phyloP scores from a whole-genome alignment of 2,113 vertebrate genomes.

The Entomyzon cyanotis region DNA sequence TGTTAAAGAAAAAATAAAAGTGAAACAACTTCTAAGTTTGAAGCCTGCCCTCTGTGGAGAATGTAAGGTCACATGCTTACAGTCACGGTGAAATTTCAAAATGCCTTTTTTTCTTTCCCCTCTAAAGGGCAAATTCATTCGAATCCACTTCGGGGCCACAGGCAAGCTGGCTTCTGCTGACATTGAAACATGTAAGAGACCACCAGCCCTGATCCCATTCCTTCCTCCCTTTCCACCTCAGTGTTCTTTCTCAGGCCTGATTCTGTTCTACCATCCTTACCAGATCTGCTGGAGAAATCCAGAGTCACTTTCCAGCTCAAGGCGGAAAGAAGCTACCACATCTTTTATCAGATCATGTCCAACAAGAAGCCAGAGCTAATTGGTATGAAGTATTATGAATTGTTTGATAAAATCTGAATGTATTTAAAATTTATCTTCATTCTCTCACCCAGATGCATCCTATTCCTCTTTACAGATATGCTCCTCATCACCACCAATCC shows the following conservation, averaged over 20 bases:
- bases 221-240: neutral
- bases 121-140: slow-evolving; percentile 29
- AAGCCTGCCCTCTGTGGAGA: neutral
- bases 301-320: slow-evolving; percentile 43
- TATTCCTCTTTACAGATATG: slow-evolving; percentile 6
- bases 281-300: slow-evolving; percentile 35
- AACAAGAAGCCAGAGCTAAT: neutral
- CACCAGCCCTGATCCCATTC: neutral
- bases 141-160: slow-evolving; percentile 41
- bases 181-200: slow-evolving; percentile 39
- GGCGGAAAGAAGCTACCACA: slow-evolving; percentile 14
- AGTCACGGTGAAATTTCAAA: neutral
- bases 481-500: slow-evolving; percentile 48
- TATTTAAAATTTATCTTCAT: neutral
- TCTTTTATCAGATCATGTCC: neutral
- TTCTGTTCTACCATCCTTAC: neutral
- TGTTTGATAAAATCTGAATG: neutral
- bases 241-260: neutral
- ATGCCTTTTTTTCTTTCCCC: neutral
- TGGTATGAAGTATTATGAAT: neutral
- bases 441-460: neutral
- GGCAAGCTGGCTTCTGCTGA: slow-evolving; percentile 54
- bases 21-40: neutral
- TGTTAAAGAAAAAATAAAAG: neutral
- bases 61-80: neutral